Percentiles rank a stretch among this genome's conserved stretches.
These are phyloP conservation scores for Mantis religiosa DNA, from an alignment of 2,888 invertebrate species.

Conservation along the genomic window DNA sequence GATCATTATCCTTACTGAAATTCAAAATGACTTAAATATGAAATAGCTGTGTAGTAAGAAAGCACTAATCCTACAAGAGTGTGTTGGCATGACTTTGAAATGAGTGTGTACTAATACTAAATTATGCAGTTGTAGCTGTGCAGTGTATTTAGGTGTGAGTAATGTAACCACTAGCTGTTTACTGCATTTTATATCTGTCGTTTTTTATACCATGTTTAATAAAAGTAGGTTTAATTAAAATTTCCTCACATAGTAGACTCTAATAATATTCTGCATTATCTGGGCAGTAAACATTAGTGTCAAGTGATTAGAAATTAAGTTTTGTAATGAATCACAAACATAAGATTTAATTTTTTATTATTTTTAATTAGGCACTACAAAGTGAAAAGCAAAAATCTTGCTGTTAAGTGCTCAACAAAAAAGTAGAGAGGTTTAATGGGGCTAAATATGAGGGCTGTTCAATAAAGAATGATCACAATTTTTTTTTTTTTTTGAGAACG, in stretches of 20 bases:
- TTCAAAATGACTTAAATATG: not conserved
- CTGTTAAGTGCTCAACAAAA: not conserved
- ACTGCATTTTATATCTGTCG: not conserved
- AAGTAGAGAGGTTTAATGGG: not conserved
- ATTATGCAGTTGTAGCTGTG: not conserved
- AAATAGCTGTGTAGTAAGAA: not conserved
- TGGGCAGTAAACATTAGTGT: not conserved
- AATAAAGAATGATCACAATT: too few species aligned
- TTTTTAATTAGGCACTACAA: not conserved
- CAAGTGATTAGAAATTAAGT: too few species aligned
- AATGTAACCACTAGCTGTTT: not conserved
- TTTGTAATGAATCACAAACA: not conserved
- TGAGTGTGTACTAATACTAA: not conserved
- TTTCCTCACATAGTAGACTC: too few species aligned
- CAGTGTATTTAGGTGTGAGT: conserved; percentile 30
- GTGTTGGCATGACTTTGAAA: conserved; percentile 4
- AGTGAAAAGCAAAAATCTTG: not conserved
- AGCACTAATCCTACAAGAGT: not conserved
- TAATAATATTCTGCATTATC: not conserved
- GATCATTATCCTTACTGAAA: not conserved
- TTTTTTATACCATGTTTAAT: not conserved
- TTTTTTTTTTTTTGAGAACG: too few species aligned
- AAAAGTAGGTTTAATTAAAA: too few species aligned
- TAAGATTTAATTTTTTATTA: not conserved
- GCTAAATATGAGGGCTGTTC: too few species aligned